Base-by-base conservation (phyloP, 1,140 invertebrate species). In the Heliothis virescens region DNA sequence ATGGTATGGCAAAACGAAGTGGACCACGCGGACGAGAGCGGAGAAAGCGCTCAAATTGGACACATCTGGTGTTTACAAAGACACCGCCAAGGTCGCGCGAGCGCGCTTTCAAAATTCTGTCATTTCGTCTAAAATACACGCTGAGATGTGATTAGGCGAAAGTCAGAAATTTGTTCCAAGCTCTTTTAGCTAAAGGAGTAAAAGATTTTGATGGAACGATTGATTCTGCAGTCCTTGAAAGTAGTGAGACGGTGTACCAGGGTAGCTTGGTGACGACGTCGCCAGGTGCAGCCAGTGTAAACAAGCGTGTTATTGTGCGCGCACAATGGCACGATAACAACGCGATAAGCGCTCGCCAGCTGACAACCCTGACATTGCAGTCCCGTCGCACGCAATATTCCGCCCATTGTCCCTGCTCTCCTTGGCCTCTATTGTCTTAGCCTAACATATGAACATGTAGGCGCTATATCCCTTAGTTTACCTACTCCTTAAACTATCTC, bases 281-380 rank as follows among this genome's bases (percentile, higher is more conserved):
- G 62, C 78, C 78, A 79, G 78, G 78, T 79, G 78, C 55, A 2
- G n/a, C 63, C 13, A 52, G 34, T 81, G 74, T 72, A 81, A 81
- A 81, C 80, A 81, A 10, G 21, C 16, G 16, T 82, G 76, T 77
- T 79, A 82, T 82, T 82, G 75, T 82, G n/a, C 47, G 11, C 26
- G 41, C 71, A 82, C 80, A 82, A 82, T 82, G 75, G 80, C 3
- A 9, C 69, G 75, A 82, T 82, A 82, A 74, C 57, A 62, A 59
- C 34, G 29, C 71, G 79, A 79, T 78, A 74, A 73, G 52, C 26
- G 21, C 57, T 15, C 34, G 29, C 50, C 74, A 67, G 60, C 16
- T 77, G 74, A 53, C 26, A 65, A 16, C 48, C 62, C 47, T 65
- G 48, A 53, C 48, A 65, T 34, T 53, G 41, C 34, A 41, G 34